Conservation (phyloP, 2,113 vertebrate species). For the Apus apus region DNA sequence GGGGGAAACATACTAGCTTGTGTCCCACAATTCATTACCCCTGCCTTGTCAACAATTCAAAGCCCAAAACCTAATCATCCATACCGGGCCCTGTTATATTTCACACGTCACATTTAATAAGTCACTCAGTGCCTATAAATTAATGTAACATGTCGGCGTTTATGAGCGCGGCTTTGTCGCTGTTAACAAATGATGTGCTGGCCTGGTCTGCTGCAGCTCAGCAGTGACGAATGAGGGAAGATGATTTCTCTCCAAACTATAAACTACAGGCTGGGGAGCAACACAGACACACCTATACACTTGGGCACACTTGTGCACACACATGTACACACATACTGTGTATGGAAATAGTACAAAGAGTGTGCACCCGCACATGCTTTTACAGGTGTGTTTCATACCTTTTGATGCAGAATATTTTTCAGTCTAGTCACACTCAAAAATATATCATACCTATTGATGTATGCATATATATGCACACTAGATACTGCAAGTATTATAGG, state of each 20-base stretch:
- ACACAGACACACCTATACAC: background rate
- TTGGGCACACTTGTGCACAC: background rate
- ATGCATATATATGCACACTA: background rate
- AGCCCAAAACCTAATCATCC: slow-evolving; percentile 88
- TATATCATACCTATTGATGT: background rate
- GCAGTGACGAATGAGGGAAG: slow-evolving; percentile 79
- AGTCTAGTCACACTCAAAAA: background rate
- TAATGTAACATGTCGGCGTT: slow-evolving; percentile 87
- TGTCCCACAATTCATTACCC: slow-evolving; percentile 87
- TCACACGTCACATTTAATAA: slow-evolving; percentile 91
- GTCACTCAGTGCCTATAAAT: slow-evolving; percentile 89
- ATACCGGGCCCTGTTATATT: slow-evolving; percentile 83
- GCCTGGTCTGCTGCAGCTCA: slow-evolving; percentile 76
- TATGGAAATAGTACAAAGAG: background rate
- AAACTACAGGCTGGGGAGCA: slow-evolving; percentile 67
- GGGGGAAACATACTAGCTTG: slow-evolving; percentile 79
- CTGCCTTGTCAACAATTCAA: slow-evolving; percentile 89
- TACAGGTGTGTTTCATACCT: background rate
- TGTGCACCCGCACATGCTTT: background rate
- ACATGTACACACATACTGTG: background rate
- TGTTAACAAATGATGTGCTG: slow-evolving; percentile 85
- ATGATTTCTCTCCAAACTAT: slow-evolving; percentile 78
- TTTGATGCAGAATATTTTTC: background rate
- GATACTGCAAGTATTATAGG: background rate
- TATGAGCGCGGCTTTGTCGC: slow-evolving; percentile 83